Evolutionary conservation across 2,888 invertebrate species (phyloP), one percentile per base, ranked within the genome.

Genomic region (Apamea crenata): DNA sequence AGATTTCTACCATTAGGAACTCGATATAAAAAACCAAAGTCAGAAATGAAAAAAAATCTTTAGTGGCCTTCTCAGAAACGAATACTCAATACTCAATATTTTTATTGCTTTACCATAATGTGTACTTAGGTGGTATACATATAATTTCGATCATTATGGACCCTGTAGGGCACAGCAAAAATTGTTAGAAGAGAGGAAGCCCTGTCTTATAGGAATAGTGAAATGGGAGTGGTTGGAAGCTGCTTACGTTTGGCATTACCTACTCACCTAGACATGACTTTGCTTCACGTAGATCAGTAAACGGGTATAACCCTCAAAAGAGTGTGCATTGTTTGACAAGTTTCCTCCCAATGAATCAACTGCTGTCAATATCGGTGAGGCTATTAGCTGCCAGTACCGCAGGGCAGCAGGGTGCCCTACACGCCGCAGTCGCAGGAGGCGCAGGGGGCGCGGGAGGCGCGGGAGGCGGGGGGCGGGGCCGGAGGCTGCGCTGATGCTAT

Each of bases 401-500:
- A 8, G 50, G 18, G 25, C 74, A 18, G 70, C 56, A n/a, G 70
- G 69, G 53, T 14, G 32, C 14, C 7, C 29, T 12, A 5, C 36
- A 0, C 12, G 69, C 29, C 29, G 47, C n/a, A 40, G 40, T 40
- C 50, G 40, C 14, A 44, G 36, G 40, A 3, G 68, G 50, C 44
- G 36, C 61, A n/a, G 29, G 44, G 29, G 69, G 69, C 25, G 70
- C 32, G 29, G 40, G 44, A 36, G 69, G 69, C 25, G 70, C 32
- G 29, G 40, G 65, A 32, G 71, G 61, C 18, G 59, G 56, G 69
- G 81, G 88, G 88, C 77, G 78, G 85, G 53, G 67, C 84, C 36
- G 87, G 85, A 84, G 87, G 78, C 85, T 86, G 87, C 76, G 61
- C 84, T 56, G 85, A 76, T 76, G 65, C 70, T 50, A 69, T 87